Evolutionary conservation across 2,113 vertebrate species (phyloP).

Genomic region (Sapajus apella): DNA sequence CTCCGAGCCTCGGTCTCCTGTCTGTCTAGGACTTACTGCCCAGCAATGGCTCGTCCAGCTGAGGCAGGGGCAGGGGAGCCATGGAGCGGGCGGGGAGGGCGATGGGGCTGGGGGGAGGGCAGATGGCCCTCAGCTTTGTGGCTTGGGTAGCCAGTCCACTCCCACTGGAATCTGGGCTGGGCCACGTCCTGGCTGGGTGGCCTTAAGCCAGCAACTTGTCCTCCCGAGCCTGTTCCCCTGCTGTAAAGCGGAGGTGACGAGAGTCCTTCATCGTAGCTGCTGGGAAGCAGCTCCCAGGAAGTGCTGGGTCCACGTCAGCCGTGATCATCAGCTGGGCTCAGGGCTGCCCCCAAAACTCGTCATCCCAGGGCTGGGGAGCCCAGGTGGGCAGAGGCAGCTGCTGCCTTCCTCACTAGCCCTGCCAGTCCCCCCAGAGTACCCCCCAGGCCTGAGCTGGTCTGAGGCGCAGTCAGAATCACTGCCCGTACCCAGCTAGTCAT

Average conservation of each 20-base stretch:
- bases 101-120: neutral
- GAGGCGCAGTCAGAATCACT: neutral
- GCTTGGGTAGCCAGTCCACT: neutral
- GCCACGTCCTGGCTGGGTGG: neutral
- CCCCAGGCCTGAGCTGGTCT: neutral
- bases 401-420: neutral
- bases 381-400: neutral
- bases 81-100: neutral
- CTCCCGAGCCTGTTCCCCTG: neutral
- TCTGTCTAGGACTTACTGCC: neutral
- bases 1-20: neutral
- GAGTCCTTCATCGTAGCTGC: neutral
- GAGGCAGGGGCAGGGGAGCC: neutral
- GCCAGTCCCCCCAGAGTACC: neutral
- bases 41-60: accelerated
- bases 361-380: neutral
- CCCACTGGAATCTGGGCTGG: neutral
- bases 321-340: neutral
- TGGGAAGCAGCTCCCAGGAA: neutral
- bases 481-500: neutral
- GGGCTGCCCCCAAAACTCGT: neutral
- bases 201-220: neutral
- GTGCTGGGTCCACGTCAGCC: no score
- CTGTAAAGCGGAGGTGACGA: neutral
- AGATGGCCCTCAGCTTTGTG: neutral